Conservation (phyloP, 1,140 invertebrate genomes). For the Scaptomyza pallida region DNA sequence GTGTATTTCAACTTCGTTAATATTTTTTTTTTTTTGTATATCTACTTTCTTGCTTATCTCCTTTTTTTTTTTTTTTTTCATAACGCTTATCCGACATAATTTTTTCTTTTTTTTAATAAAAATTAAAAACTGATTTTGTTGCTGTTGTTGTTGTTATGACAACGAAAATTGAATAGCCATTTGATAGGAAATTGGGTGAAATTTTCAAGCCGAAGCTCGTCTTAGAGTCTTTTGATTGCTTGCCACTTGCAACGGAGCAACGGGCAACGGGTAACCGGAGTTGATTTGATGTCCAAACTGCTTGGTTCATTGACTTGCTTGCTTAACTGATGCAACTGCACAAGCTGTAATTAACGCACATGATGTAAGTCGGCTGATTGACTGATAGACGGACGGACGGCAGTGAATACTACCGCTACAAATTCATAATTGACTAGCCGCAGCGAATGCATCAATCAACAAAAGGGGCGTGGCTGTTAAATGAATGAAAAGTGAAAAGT, state of each 20-base stretch:
- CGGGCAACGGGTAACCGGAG: slow-evolving; percentile 1
- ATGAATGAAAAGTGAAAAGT: slow-evolving; percentile 66
- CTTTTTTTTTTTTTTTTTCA: slow-evolving; percentile 6
- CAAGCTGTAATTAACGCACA: slow-evolving; percentile 68
- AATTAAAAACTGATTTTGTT: slow-evolving; percentile 69
- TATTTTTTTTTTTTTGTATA: too few relatives aligned
- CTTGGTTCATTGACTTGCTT: slow-evolving; percentile 71
- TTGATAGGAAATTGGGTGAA: slow-evolving; percentile 76
- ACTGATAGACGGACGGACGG: slow-evolving; percentile 68
- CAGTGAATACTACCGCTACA: slow-evolving; percentile 34
- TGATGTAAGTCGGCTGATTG: slow-evolving; percentile 61
- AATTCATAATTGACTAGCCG: slow-evolving; percentile 72
- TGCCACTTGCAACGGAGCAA: background rate
- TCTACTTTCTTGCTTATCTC: background rate
- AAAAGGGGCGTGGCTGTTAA: slow-evolving; percentile 60
- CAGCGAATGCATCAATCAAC: slow-evolving; percentile 53
- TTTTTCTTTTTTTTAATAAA: slow-evolving; percentile 41
- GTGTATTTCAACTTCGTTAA: background rate
- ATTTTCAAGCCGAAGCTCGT: too few relatives aligned
- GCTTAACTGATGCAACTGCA: slow-evolving; percentile 63
- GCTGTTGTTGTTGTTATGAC: slow-evolving; percentile 70
- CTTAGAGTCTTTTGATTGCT: slow-evolving; percentile 8
- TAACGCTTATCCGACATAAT: slow-evolving; percentile 12
- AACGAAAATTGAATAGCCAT: slow-evolving; percentile 52
- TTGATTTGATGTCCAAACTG: background rate